A percentile compares a stretch with the other conserved stretches of the same genome.
These are phyloP conservation scores for Brenthis daphne DNA, from an alignment of 2,888 invertebrate species.

Conservation along the genomic window DNA sequence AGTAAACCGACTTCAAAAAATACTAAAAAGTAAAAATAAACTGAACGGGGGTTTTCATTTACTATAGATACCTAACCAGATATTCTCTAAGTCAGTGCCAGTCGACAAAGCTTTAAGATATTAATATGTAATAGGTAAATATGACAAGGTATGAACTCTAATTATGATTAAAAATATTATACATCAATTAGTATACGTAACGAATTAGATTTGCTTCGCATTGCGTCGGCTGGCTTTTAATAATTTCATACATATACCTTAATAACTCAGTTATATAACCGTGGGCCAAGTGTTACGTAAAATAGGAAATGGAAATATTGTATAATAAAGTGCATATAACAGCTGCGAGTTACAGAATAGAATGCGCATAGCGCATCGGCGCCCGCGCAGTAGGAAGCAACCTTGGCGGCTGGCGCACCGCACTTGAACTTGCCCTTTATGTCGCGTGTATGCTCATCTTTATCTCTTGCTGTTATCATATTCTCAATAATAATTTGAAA, in stretches of 20 bases:
- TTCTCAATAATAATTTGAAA: slow-evolving; percentile 27
- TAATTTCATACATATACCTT: not conserved
- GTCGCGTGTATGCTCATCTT: slow-evolving; percentile 36
- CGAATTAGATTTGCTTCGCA: too few relatives aligned
- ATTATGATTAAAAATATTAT: too few relatives aligned
- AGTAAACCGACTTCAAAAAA: too few relatives aligned
- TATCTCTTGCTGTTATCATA: slow-evolving; percentile 31
- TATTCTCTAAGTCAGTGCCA: too few relatives aligned
- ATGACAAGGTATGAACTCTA: too few relatives aligned
- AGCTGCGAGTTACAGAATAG: slow-evolving; percentile 37
- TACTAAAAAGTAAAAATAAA: too few relatives aligned
- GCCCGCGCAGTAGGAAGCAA: slow-evolving; percentile 66
- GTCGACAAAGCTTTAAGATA: too few relatives aligned
- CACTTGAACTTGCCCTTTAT: slow-evolving; percentile 74
- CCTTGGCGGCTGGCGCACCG: slow-evolving; percentile 57
- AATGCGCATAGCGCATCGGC: slow-evolving; percentile 41
- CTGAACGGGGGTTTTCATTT: too few relatives aligned
- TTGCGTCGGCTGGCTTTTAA: too few relatives aligned
- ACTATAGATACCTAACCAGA: too few relatives aligned
- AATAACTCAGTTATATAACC: not conserved
- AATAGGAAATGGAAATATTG: slow-evolving; percentile 7
- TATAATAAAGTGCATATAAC: slow-evolving; percentile 29
- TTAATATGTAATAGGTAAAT: too few relatives aligned
- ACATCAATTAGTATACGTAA: too few relatives aligned
- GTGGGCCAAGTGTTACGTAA: not conserved